A percentile compares a stretch with the other conserved stretches of the same genome.
Evolutionary conservation across 2,113 vertebrate genomes (phyloP).

Genomic region (Azemiops feae): DNA sequence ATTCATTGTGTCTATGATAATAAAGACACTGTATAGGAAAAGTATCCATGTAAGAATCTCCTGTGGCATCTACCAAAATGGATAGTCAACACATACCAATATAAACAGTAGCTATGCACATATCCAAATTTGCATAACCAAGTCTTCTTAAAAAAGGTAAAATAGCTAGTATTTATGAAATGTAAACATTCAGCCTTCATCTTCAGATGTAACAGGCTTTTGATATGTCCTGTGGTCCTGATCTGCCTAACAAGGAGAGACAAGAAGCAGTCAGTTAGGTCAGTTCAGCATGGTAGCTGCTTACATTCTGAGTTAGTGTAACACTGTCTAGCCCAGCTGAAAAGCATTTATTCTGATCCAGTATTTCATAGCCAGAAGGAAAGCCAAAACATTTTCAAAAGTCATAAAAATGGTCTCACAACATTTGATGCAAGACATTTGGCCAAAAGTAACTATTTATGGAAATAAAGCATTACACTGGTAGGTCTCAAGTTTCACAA

Average conservation of each 20-base stretch:
- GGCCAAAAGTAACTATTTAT: neutral
- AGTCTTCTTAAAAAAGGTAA: neutral
- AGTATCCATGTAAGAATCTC: neutral
- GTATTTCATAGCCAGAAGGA: neutral
- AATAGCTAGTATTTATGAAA: neutral
- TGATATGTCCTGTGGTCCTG: neutral
- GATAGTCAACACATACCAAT: neutral
- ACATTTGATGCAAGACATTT: neutral
- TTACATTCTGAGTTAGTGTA: neutral
- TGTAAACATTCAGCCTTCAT: neutral
- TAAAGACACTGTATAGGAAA: neutral
- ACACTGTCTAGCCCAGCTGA: neutral
- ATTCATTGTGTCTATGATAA: neutral
- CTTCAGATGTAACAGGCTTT: neutral
- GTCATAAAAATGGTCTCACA: neutral
- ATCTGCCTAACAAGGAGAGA: neutral
- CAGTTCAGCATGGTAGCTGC: neutral
- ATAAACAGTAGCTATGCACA: neutral
- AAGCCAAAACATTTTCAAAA: neutral
- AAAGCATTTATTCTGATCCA: neutral
- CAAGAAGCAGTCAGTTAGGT: neutral
- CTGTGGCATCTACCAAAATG: neutral
- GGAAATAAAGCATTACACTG: neutral
- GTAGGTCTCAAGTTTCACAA: neutral
- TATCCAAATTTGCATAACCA: neutral